These are phyloP conservation scores for Bufo bufo DNA, from an alignment of 2,113 vertebrate genomes.

Conservation along the genomic window DNA sequence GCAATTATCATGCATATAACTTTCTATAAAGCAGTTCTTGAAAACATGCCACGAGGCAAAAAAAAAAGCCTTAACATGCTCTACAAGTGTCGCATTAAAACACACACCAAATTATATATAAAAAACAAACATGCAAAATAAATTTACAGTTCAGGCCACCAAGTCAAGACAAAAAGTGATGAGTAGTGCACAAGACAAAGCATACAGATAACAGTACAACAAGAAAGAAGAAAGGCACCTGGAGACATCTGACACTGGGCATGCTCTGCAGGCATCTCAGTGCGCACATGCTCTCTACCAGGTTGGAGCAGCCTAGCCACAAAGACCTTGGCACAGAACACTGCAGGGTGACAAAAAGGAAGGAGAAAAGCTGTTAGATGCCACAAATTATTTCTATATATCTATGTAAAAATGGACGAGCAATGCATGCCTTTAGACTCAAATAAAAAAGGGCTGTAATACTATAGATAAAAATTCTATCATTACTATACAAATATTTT, in stretches of 20 bases:
- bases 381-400: conserved; percentile 76
- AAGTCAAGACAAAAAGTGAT: conserved; percentile 52
- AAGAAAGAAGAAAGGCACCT: conserved; percentile 95
- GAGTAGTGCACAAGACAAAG: conserved; percentile 80
- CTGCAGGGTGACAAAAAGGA: conserved; percentile 97
- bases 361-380: conserved; percentile 90
- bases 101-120: neutral
- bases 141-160: neutral
- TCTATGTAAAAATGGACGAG: conserved; percentile 66
- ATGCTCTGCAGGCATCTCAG: conserved; percentile 99
- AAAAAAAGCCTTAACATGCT: conserved; percentile 4
- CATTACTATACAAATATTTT: neutral
- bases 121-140: conserved; percentile 30
- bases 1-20: neutral
- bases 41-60: neutral
- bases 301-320: conserved; percentile 99
- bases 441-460: conserved; percentile 58
- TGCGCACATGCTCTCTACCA: conserved; percentile 99
- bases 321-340: conserved; percentile 99
- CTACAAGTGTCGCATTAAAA: conserved; percentile 1
- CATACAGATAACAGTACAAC: conserved; percentile 84
- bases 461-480: conserved; percentile 55
- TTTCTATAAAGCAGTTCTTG: neutral
- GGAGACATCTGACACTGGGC: conserved; percentile 99
- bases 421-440: conserved; percentile 32